Percentiles rank a stretch among this genome's conserved stretches.
Conservation (phyloP, 2,113 vertebrate species). For the Tylochromis polylepis region DNA sequence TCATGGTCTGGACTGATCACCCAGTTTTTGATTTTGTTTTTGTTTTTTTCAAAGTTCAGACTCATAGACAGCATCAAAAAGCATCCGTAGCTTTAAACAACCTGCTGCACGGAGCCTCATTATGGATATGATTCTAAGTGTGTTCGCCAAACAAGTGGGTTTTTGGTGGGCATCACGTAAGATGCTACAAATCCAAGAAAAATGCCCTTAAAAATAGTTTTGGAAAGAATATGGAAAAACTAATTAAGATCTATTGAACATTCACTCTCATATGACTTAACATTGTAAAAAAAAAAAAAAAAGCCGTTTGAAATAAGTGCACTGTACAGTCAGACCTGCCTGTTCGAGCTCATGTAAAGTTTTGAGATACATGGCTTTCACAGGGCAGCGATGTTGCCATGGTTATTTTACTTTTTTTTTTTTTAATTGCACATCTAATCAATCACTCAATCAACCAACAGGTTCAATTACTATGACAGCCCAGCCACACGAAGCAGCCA, state of each 20-base stretch:
- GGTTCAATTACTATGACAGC: neutral
- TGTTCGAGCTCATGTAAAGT: neutral
- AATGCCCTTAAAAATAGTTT: neutral
- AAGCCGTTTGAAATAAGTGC: neutral
- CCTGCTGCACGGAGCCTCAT: constrained; percentile 20
- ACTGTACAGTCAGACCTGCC: neutral
- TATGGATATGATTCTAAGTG: neutral
- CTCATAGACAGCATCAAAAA: constrained; percentile 71
- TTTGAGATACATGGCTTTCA: neutral
- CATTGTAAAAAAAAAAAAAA: neutral
- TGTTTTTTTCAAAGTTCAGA: constrained; percentile 37
- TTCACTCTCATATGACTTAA: neutral
- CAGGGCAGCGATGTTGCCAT: neutral
- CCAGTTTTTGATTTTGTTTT: constrained; percentile 78
- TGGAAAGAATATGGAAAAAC: neutral
- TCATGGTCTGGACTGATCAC: constrained; percentile 84
- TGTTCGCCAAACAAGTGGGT: neutral
- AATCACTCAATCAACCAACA: neutral
- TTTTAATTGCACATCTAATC: neutral
- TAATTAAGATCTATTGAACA: neutral
- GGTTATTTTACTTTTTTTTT: neutral
- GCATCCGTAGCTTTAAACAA: constrained; percentile 45
- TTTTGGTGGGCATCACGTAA: neutral
- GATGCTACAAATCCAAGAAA: neutral
- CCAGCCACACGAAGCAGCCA: neutral